These are phyloP conservation scores for Siderastrea siderea DNA, from an alignment of 92 coral and sea anemone species.

Conservation along the genomic window DNA sequence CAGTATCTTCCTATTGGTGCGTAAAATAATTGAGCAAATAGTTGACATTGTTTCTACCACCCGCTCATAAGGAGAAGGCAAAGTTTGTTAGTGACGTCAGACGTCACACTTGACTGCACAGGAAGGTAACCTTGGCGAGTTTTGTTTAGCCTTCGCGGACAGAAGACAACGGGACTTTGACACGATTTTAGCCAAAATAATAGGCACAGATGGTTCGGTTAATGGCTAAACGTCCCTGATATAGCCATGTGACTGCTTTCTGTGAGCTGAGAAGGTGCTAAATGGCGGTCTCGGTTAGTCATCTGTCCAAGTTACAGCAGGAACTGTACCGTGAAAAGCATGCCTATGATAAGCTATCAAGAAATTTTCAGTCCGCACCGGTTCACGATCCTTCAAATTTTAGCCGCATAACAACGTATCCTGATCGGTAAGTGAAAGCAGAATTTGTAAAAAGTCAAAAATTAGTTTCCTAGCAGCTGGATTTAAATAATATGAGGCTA, in stretches of 20 bases:
- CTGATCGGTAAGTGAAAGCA: conserved; percentile 74
- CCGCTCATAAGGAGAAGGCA: background rate
- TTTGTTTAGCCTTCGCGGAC: conserved; percentile 43
- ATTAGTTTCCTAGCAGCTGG: background rate
- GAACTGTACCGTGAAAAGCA: conserved; percentile 88
- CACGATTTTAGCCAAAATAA: conserved; percentile 6
- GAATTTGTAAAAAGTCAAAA: background rate
- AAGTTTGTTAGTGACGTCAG: conserved; percentile 49
- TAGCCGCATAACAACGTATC: conserved; percentile 81
- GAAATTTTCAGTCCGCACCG: conserved; percentile 83
- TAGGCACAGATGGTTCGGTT: background rate
- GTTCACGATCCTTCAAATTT: conserved; percentile 63
- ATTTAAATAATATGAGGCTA: background rate
- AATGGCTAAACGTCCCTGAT: background rate
- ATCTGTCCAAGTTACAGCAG: conserved; percentile 81
- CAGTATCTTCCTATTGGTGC: background rate
- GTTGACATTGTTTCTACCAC: background rate
- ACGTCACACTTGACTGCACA: conserved; percentile 48
- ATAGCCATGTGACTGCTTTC: conserved; percentile 16
- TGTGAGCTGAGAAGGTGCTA: background rate
- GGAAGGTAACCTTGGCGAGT: conserved; percentile 70
- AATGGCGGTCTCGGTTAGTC: conserved; percentile 61
- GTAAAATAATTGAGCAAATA: background rate
- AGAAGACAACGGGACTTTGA: background rate
- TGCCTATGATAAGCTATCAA: conserved; percentile 76